Percentiles rank a stretch among this genome's conserved stretches.
phyloP scores from a whole-genome alignment of 2,888 invertebrate species.

The Chaetoderma sp. region DNA sequence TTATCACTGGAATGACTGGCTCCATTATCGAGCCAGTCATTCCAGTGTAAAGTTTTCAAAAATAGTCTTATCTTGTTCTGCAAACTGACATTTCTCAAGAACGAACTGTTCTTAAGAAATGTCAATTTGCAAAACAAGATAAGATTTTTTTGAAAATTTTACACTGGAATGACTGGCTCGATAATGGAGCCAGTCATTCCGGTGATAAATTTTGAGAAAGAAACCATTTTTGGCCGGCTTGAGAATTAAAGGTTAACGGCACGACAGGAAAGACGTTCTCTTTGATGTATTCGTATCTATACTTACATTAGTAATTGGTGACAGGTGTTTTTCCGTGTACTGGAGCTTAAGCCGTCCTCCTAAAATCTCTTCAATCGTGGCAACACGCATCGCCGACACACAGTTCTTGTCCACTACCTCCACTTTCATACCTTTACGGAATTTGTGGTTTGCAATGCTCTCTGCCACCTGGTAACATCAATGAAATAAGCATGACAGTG shows the following conservation, averaged over 20 bases:
- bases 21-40: too few relatives aligned
- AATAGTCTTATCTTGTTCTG: too few relatives aligned
- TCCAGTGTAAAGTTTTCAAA: too few relatives aligned
- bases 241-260: background rate
- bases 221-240: too few relatives aligned
- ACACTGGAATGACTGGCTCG: too few relatives aligned
- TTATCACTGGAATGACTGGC: too few relatives aligned
- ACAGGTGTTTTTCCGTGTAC: conserved; percentile 75
- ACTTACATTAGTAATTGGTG: background rate
- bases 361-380: conserved; percentile 88
- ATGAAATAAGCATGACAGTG: too few relatives aligned
- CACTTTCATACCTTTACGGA: conserved; percentile 79
- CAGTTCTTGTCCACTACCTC: conserved; percentile 97
- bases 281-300: background rate
- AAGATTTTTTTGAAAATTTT: too few relatives aligned
- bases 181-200: too few relatives aligned
- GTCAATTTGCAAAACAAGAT: too few relatives aligned
- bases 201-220: too few relatives aligned
- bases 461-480: conserved; percentile 59
- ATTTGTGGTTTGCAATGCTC: conserved; percentile 56
- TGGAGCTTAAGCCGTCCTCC: conserved; percentile 92
- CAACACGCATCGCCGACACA: conserved; percentile 89
- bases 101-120: background rate
- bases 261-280: background rate
- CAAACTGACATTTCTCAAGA: too few relatives aligned